Base-by-base conservation (phyloP, 53 echinoderm and acorn worm genomes). In the Luidia sarsii region DNA sequence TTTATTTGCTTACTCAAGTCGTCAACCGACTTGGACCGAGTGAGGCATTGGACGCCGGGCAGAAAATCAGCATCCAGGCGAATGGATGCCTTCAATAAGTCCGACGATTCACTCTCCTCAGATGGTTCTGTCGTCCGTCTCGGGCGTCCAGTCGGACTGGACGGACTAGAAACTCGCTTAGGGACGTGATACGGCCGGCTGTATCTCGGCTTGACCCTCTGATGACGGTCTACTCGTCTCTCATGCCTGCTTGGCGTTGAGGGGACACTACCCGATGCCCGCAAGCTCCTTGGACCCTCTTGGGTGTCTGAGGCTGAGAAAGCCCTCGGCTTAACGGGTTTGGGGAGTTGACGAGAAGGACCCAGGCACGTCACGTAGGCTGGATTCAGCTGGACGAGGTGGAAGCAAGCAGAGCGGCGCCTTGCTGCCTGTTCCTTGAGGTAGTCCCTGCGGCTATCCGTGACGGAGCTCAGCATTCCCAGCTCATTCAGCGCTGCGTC, bases 391-490 rank as follows among this genome's bases (percentile, higher is more conserved):
- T 90, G 81, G 22, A 95, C 66, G 23, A 95, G 82, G 14, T 87
- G 82, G 57, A 87, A 95, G 64, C 90, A 85, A 16, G 64, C 50
- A 2, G 69, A 82, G 9, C 30, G 53, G 15, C 62, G 70, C 33
- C 62, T 9, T 4, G 34, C 31, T 7, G 63, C 83, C 27, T 80
- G 70, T 57, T 93, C 93, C 21, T 67, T 79, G 29, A 93, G 71
- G 67, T 85, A 95, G 14, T 95, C 90, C 32, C 69, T 85, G 21
- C 92, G 82, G 56, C 96, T 95, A 27, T 95, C 96, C 27, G 96
- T 95, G n/a, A 95, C 88, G 3, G 84, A 70, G 69, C 96, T 95
- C 35, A 95, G 89, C 96, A 95, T 95, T 54, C 96, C 96, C 30
- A 95, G 85, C 79, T 95, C 96, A 65, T 86, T 85, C 46, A 95